A percentile compares a stretch with the other conserved stretches of the same genome.
Conservation (phyloP, 2,888 invertebrate species). For the Eurois occulta region DNA sequence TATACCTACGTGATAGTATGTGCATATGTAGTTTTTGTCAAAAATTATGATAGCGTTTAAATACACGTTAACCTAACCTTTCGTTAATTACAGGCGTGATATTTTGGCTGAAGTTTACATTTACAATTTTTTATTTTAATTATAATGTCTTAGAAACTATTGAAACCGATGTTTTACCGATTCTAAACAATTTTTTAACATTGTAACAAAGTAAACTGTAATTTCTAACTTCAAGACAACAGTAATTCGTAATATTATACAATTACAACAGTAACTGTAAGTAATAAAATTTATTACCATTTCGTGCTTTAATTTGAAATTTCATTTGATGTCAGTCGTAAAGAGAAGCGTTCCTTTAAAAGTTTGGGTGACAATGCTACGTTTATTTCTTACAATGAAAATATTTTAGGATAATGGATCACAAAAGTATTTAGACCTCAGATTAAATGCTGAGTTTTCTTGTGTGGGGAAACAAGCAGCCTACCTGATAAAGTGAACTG, state of each 20-base stretch:
- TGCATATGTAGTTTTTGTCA: too few relatives aligned
- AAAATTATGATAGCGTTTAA: too few relatives aligned
- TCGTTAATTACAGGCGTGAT: too few relatives aligned
- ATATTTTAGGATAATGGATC: neutral
- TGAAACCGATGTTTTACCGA: neutral
- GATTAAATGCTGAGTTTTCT: neutral
- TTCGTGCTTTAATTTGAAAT: constrained; percentile 28
- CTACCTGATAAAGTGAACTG: neutral
- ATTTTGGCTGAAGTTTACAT: too few relatives aligned
- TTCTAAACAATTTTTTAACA: neutral
- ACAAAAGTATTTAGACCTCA: neutral
- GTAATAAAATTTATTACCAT: constrained; percentile 35
- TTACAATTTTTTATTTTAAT: too few relatives aligned
- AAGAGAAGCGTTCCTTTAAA: constrained; percentile 16
- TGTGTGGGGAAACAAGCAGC: neutral
- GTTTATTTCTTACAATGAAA: constrained; percentile 12
- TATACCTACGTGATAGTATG: too few relatives aligned
- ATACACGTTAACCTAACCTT: too few relatives aligned
- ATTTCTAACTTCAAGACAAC: neutral
- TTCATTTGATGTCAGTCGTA: constrained; percentile 35
- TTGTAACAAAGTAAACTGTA: neutral
- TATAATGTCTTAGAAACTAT: neutral
- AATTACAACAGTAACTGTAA: constrained; percentile 13
- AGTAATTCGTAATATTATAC: constrained; percentile 8
- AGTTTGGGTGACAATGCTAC: constrained; percentile 19